Evolutionary conservation across 1,140 invertebrate genomes (phyloP).

Genomic region (Coboldia fuscipes): DNA sequence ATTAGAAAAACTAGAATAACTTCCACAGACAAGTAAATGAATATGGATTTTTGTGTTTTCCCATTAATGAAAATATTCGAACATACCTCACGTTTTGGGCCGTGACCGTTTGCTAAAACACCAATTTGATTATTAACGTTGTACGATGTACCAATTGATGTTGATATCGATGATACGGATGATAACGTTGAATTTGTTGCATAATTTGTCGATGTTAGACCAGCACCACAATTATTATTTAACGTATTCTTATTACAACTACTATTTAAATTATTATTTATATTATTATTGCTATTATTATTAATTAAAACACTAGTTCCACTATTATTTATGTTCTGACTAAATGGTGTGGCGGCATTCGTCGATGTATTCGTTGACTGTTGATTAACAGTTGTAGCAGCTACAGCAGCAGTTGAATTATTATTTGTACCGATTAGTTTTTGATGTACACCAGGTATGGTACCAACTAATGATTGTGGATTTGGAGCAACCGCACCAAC

Average conservation of each 20-base stretch:
- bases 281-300: slow-evolving; percentile 9
- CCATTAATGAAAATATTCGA: background rate
- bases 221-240: slow-evolving; percentile 3
- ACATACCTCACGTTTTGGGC: slow-evolving; percentile 20
- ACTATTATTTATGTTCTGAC: background rate
- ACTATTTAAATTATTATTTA: background rate
- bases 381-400: background rate
- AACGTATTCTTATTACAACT: slow-evolving; percentile 9
- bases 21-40: too few species aligned
- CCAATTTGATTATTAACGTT: slow-evolving; percentile 15
- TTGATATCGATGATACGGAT: background rate
- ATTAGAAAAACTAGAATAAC: slow-evolving; percentile 1
- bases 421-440: background rate
- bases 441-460: background rate
- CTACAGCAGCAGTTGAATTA: background rate
- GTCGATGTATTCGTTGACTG: slow-evolving; percentile 1
- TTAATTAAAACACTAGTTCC: slow-evolving; percentile 2
- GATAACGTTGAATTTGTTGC: background rate
- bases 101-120: slow-evolving; percentile 21
- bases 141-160: slow-evolving; percentile 3
- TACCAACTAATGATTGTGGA: background rate
- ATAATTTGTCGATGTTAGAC: background rate
- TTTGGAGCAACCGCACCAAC: background rate
- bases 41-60: too few species aligned
- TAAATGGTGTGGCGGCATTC: slow-evolving; percentile 1